Conservation (phyloP, 2,797 vertebrate species). For the Cheirogaleus major region DNA sequence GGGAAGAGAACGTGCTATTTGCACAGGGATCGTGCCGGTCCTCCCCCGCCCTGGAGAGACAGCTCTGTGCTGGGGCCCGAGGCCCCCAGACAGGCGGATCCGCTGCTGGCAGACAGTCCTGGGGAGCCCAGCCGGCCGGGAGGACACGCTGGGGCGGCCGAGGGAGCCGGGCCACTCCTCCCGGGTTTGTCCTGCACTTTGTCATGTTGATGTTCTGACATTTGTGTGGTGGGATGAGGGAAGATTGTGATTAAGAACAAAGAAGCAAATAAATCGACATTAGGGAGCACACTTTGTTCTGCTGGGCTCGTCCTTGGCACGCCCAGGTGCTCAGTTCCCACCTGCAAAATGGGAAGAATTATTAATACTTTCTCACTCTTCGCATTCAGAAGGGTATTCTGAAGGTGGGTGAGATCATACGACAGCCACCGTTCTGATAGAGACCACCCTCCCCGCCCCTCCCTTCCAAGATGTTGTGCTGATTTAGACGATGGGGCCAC, state of each 20-base stretch:
- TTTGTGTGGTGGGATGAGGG: neutral
- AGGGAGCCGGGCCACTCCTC: neutral
- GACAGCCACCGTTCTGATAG: neutral
- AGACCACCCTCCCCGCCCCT: neutral
- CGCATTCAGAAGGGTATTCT: neutral
- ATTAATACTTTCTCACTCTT: neutral
- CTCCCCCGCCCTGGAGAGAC: neutral
- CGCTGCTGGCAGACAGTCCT: neutral
- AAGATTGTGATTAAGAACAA: neutral
- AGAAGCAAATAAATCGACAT: neutral
- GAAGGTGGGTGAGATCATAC: neutral
- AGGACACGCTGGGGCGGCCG: fast-evolving
- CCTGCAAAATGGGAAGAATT: neutral
- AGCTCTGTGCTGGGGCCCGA: neutral
- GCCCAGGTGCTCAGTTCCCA: neutral
- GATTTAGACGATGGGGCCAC: neutral
- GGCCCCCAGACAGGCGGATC: neutral
- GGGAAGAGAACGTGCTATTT: neutral
- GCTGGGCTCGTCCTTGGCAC: fast-evolving
- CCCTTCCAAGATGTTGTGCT: neutral
- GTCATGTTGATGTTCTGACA: conserved; percentile 6
- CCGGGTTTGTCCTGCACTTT: neutral
- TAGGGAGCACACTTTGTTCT: neutral
- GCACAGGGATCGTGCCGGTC: fast-evolving
- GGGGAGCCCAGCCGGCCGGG: neutral